Conservation (phyloP, 2,113 vertebrate genomes). For the Amblyopsis rosae region DNA sequence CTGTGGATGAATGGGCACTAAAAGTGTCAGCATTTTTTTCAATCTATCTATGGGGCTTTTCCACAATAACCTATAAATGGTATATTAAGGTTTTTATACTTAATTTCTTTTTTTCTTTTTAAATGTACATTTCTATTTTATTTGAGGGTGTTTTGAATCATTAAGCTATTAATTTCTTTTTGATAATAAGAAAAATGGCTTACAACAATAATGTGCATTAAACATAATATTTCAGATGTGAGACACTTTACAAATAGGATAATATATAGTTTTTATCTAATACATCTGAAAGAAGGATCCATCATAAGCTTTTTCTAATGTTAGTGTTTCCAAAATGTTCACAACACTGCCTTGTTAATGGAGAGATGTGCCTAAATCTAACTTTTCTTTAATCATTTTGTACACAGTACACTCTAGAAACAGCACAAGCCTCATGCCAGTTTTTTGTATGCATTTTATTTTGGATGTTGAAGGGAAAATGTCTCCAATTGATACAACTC, state of each 20-base stretch:
- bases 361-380: constrained; percentile 61
- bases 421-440: constrained; percentile 49
- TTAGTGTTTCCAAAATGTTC: constrained; percentile 19
- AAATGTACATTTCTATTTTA: constrained; percentile 28
- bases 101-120: not conserved
- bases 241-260: constrained; percentile 22
- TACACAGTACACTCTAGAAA: constrained; percentile 53
- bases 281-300: not conserved
- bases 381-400: constrained; percentile 42
- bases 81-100: constrained; percentile 17
- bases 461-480: constrained; percentile 73
- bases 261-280: constrained; percentile 23
- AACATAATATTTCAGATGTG: constrained; percentile 34
- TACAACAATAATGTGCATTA: constrained; percentile 16
- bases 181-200: constrained; percentile 1
- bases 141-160: constrained; percentile 6
- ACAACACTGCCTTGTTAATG: constrained; percentile 12
- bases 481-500: constrained; percentile 40
- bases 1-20: constrained; percentile 47
- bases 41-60: constrained; percentile 38
- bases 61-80: constrained; percentile 23
- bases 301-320: constrained; percentile 14
- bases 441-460: constrained; percentile 45
- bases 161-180: constrained; percentile 15
- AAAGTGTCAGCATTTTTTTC: constrained; percentile 5